Base-by-base conservation (phyloP, 2,888 invertebrate genomes). In the Stenichneumon culpator region DNA sequence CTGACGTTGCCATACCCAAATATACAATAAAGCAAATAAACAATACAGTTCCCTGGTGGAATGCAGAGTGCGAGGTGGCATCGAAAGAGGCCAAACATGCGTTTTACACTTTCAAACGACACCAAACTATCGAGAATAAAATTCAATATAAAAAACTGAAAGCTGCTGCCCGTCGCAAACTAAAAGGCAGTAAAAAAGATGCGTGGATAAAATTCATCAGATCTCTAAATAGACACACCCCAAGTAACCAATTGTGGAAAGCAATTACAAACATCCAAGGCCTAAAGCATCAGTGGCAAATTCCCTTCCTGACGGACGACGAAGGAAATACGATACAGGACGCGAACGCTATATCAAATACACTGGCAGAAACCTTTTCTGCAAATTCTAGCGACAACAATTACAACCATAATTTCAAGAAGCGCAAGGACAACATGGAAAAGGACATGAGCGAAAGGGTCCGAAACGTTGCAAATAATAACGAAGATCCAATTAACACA, bases 101-200 rank as follows among this genome's bases (percentile, higher is more conserved):
- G 3, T 47, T n/a, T 36, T 39, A 67, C 19, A n/a, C 16, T 3
- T 67, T 39, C 67, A 67, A 67, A 39, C 5, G 67, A 67, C 67
- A 67, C n/a, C 5, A 3, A 67, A 39, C 39, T 16, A 3, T 2
- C 7, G n/a, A 39, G n/a, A 32, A n/a, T n/a, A 67, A 67, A 67
- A 39, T n/a, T n/a, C 52, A 81, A 19, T 84, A 79, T 50, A 87
- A 88, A 77, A 86, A 77, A 81, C 28, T 75, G n/a, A 78, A 81
- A 83, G 86, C 88, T 4, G 68, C 69, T 57, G 74, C 86, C 14
- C 70, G 84, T 65, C 83, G 73, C 60, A 79, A 44, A 32, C 50
- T 86, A n/a, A 81, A 83, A 70, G 79, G 79, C 50, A 75, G 83
- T 32, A 87, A 74, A 60, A 87, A 70, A 75, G 67, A 83, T 25